phyloP scores from a whole-genome alignment of 2,797 vertebrate genomes.

The Mormyrus hasselquistii region DNA sequence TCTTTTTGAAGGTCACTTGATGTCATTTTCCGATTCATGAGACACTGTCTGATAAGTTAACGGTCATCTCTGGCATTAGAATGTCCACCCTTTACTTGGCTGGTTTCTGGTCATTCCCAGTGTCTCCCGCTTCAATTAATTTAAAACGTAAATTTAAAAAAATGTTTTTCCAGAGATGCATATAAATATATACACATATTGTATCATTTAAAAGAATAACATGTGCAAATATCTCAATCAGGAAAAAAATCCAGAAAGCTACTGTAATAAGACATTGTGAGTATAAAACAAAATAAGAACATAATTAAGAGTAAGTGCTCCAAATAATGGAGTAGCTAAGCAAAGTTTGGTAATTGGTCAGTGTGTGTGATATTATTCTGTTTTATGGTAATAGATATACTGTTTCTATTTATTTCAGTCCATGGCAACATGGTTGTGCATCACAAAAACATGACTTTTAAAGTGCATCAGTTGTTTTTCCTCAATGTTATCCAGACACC shows the following conservation, averaged over 20 bases:
- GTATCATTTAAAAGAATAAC: neutral
- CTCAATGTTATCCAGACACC: neutral
- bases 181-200: neutral
- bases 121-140: no score
- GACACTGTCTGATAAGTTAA: no score
- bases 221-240: neutral
- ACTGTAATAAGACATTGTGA: no score
- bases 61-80: no score
- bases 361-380: neutral
- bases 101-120: no score
- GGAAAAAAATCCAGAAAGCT: neutral
- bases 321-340: no score
- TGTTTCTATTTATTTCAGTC: neutral
- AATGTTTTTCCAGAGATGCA: no score
- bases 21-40: no score
- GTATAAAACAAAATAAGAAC: neutral
- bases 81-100: no score
- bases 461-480: neutral
- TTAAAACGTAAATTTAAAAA: no score
- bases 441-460: neutral
- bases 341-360: neutral
- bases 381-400: neutral
- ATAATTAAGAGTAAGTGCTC: neutral
- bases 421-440: neutral
- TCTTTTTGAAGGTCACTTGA: no score